Conservation (phyloP, 2,888 invertebrate genomes). For the Ctenicera cuprea region DNA sequence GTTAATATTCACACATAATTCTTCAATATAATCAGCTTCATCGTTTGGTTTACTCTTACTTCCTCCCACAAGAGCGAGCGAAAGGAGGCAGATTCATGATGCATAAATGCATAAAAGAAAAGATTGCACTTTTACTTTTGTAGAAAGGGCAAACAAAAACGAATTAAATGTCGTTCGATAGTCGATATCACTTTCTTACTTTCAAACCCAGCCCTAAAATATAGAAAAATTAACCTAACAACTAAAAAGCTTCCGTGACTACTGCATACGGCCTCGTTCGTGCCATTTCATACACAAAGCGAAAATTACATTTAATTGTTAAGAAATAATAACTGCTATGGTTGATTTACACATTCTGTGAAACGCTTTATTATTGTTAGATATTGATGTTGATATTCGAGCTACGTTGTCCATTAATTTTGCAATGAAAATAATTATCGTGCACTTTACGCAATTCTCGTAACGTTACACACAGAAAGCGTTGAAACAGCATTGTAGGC, state of each 20-base stretch:
- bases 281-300: slow-evolving; percentile 8
- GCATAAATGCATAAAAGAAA: neutral
- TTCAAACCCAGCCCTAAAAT: neutral
- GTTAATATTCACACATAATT: slow-evolving; percentile 2
- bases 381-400: slow-evolving; percentile 6
- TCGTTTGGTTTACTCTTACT: neutral
- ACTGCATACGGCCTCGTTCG: slow-evolving; percentile 5
- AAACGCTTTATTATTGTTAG: neutral
- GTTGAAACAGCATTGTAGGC: no score
- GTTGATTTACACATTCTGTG: slow-evolving; percentile 10
- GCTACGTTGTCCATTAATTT: no score
- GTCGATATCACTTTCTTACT: neutral
- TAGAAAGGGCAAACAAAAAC: neutral
- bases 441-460: no score
- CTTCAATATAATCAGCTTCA: neutral
- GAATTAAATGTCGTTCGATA: no score
- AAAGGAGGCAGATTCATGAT: neutral
- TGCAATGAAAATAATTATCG: no score
- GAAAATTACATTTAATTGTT: slow-evolving; percentile 24
- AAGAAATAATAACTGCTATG: slow-evolving; percentile 7
- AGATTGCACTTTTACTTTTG: no score
- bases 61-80: neutral
- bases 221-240: neutral
- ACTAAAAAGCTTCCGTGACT: slow-evolving; percentile 8
- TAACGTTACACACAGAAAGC: no score